These are phyloP conservation scores for Hypothenemus hampei DNA, from an alignment of 1,140 invertebrate species.

Conservation along the genomic window DNA sequence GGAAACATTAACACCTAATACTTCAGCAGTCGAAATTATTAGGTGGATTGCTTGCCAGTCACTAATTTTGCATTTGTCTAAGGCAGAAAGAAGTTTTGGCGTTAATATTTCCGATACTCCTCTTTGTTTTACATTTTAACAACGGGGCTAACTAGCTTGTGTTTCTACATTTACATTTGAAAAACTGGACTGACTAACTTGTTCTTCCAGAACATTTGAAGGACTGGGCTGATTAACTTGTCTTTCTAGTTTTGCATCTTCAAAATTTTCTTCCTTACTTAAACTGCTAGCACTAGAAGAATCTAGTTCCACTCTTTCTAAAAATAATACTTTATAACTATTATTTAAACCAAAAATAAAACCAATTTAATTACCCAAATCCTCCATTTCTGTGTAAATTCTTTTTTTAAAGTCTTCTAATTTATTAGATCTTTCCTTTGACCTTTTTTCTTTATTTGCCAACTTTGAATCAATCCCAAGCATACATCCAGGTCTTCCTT, in stretches of 20 bases:
- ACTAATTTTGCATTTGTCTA: background rate
- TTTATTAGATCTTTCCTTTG: background rate
- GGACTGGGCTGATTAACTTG: no score
- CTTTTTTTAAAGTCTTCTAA: background rate
- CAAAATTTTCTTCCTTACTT: background rate
- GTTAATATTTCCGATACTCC: background rate
- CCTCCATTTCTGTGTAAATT: background rate
- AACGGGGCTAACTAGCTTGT: background rate
- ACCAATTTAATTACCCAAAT: background rate
- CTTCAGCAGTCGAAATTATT: background rate
- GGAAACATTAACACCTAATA: background rate
- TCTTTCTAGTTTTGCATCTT: background rate
- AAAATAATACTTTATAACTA: background rate
- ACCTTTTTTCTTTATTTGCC: background rate
- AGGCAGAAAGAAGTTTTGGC: background rate
- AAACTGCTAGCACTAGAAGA: background rate
- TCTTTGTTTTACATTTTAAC: background rate
- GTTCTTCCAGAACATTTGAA: no score
- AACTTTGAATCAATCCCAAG: background rate
- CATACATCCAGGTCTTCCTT: background rate
- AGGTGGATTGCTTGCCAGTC: background rate
- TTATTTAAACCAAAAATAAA: background rate
- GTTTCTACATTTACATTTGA: no score
- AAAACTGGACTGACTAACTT: no score
- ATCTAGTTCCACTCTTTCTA: background rate